Evolutionary conservation across 2,113 vertebrate genomes (phyloP).

Genomic region (Barbus barbus): DNA sequence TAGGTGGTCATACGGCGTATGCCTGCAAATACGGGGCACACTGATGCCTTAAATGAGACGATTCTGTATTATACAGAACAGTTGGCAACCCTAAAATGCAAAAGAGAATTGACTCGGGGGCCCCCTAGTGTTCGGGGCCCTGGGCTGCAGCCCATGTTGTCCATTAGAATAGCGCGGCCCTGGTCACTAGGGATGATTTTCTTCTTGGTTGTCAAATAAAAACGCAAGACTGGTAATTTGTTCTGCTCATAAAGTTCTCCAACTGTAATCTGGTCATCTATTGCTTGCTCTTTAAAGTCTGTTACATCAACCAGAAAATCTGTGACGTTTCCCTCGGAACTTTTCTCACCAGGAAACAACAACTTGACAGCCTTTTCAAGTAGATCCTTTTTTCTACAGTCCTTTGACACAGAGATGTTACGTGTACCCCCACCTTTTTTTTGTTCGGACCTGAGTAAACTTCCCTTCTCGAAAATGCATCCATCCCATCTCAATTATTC

Average conservation of each 20-base stretch:
- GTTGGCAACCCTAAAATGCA: too few relatives aligned
- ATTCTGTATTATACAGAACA: too few relatives aligned
- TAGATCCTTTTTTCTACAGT: constrained; percentile 37
- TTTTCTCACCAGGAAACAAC: too few relatives aligned
- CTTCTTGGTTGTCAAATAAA: constrained; percentile 40
- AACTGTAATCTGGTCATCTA: constrained; percentile 20
- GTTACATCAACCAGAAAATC: constrained; percentile 33
- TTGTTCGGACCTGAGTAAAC: constrained; percentile 13
- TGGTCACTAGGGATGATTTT: not conserved
- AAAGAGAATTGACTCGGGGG: too few relatives aligned
- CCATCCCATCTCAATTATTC: too few relatives aligned
- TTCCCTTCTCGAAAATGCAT: not conserved
- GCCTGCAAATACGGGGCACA: too few relatives aligned
- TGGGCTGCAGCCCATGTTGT: too few relatives aligned
- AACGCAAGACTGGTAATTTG: constrained; percentile 35
- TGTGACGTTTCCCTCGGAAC: constrained; percentile 12
- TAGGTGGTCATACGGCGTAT: too few relatives aligned
- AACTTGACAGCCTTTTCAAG: too few relatives aligned
- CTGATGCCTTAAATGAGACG: not conserved
- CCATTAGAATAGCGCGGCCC: too few relatives aligned
- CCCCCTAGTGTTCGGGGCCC: too few relatives aligned
- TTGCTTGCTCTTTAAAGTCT: constrained; percentile 24
- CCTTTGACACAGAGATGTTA: constrained; percentile 15
- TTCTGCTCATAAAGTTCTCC: constrained; percentile 41
- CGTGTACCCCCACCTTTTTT: constrained; percentile 21